Base-by-base conservation (phyloP, 2,797 vertebrate species). In the Ispidina picta region DNA sequence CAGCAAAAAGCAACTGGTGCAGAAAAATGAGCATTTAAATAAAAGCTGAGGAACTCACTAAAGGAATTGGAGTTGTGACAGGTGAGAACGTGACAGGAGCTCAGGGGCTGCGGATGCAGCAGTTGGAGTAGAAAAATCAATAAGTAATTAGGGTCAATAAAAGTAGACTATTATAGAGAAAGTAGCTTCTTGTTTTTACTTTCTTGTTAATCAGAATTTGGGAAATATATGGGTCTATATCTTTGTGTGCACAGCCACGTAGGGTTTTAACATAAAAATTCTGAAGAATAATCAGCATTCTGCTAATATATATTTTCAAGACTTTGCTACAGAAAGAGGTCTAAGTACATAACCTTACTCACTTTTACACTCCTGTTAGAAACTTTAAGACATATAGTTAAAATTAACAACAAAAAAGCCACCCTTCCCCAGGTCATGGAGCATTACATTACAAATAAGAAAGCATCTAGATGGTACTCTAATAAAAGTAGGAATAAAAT, bases 181-280 rank as follows among this genome's bases (percentile, higher is more conserved):
- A 52, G 18, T 0, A 12, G 12, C 29, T 10, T 44, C 37, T 14
- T 44, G 41, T 0, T 14, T 64, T 39, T 28, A 21, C 18, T 44
- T 39, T 18, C 22, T 41, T 9, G 9, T 22, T 79, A 33, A 75
- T 69, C 39, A 62, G 10, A 64, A 54, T 29, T 55, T 60, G 3
- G 29, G 63, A 52, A 41, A 18, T 11, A 8, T 13, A 21, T 0
- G 7, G 8, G 12, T 23, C 2, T 7, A 7, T 28, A 5, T 52
- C 22, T 44, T 1, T 2, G 3, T 10, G 10, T 19, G 10, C 1
- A 3, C 21, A 22, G 20, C 8, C 60, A 56, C 10, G 21, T 8
- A 39, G 16, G 2, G 1, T 33, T 49, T 39, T 20, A n/a, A 60
- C 3, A 12, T 1, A 15, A 18, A 39, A 80, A 5, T 28, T 17